phyloP scores from a whole-genome alignment of 2,113 vertebrate species.

The Chamaetylas fuelleborni region DNA sequence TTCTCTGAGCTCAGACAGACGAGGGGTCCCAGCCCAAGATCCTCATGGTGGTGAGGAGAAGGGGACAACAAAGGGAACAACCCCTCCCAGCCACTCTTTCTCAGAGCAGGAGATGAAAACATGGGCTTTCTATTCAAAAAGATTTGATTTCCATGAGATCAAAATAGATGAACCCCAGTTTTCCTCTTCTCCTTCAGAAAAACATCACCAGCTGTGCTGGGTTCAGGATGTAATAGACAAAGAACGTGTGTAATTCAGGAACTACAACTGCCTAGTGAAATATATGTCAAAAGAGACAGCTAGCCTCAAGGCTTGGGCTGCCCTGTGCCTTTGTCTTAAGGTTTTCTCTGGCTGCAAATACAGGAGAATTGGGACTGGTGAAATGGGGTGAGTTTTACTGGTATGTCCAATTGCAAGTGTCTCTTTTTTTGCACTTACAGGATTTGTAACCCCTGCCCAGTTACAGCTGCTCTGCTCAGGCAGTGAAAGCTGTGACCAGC shows the following conservation, averaged over 20 bases:
- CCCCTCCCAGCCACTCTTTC: not conserved
- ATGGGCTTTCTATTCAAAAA: not conserved
- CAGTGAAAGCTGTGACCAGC: fast-evolving
- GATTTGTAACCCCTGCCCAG: not conserved
- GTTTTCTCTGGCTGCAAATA: not conserved
- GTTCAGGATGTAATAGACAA: slow-evolving; percentile 7
- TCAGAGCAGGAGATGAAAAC: not conserved
- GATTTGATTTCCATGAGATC: not conserved
- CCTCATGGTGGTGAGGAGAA: not conserved
- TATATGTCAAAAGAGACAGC: slow-evolving; percentile 59
- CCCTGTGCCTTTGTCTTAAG: slow-evolving; percentile 32
- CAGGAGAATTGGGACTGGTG: not conserved
- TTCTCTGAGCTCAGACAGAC: not conserved
- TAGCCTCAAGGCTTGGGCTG: slow-evolving; percentile 34
- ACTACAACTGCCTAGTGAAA: slow-evolving; percentile 50
- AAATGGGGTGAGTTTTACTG: not conserved
- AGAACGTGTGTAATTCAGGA: slow-evolving; percentile 32
- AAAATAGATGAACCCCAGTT: not conserved
- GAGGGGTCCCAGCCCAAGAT: not conserved
- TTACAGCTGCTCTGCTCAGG: not conserved
- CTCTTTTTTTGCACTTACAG: not conserved
- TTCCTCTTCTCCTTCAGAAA: not conserved
- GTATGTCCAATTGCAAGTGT: not conserved
- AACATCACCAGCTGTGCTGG: slow-evolving; percentile 36
- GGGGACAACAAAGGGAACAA: not conserved